phyloP scores from a whole-genome alignment of 2,888 invertebrate species.

The Ceratothoa steindachneri region DNA sequence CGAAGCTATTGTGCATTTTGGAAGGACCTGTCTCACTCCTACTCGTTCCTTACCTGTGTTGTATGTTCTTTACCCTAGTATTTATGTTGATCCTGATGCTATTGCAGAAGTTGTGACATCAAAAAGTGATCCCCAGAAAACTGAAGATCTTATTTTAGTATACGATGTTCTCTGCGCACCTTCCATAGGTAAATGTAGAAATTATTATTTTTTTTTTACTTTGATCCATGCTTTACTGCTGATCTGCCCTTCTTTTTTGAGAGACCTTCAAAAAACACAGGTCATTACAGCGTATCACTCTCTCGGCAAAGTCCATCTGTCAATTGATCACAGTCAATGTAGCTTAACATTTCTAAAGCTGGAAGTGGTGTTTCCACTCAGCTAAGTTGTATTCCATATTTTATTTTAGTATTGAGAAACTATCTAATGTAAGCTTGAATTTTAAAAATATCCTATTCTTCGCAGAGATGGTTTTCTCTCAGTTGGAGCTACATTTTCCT shows the following conservation, averaged over 20 bases:
- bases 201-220: neutral
- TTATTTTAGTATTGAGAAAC: neutral
- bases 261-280: no score
- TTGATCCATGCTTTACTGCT: neutral
- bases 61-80: conserved; percentile 59
- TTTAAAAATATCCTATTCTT: no score
- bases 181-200: neutral
- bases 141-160: neutral
- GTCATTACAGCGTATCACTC: no score
- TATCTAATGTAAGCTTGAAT: neutral
- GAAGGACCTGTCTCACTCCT: conserved; percentile 77
- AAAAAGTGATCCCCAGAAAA: neutral
- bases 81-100: neutral
- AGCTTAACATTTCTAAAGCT: no score
- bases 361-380: no score
- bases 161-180: neutral
- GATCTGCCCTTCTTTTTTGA: no score
- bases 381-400: neutral
- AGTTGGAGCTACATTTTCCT: neutral
- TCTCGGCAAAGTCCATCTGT: no score
- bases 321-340: no score
- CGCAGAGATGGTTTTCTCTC: neutral
- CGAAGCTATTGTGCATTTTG: conserved; percentile 85
- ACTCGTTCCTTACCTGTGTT: conserved; percentile 70
- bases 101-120: neutral